Conservation (phyloP, 2,797 vertebrate species). For the Gephyroberyx darwinii region DNA sequence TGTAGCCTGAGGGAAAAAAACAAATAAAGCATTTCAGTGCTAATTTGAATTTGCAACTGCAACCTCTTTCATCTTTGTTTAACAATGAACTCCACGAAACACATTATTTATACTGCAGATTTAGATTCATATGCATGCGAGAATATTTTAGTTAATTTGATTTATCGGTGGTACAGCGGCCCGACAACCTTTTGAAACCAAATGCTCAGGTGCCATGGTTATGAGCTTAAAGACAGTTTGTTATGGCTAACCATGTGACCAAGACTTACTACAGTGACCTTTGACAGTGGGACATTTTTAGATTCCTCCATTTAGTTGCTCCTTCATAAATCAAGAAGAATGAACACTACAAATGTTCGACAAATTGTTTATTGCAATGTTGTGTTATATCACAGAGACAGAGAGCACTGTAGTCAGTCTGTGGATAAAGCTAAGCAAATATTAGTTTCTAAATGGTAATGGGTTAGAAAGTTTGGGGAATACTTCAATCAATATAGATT, state of each 20-base stretch:
- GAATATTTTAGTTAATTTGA: too few relatives aligned
- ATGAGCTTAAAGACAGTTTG: constrained; percentile 19
- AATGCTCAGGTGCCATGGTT: constrained; percentile 7
- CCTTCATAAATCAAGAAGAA: constrained; percentile 49
- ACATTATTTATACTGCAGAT: neutral
- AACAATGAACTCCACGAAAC: neutral
- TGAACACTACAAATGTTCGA: constrained; percentile 20
- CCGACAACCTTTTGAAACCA: neutral
- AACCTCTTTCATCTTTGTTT: neutral
- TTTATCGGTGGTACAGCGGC: neutral
- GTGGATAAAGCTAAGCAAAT: neutral
- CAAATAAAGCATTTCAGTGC: constrained; percentile 42
- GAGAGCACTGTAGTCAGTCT: neutral
- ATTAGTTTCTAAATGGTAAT: neutral
- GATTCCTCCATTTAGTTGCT: too few relatives aligned
- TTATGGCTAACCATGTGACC: constrained; percentile 6
- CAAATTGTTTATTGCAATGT: neutral
- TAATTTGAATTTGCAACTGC: neutral
- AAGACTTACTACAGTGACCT: constrained; percentile 45
- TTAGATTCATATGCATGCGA: neutral
- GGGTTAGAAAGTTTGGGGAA: neutral
- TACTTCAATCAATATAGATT: constrained; percentile 27
- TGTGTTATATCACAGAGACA: neutral
- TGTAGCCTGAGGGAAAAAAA: constrained; percentile 68
- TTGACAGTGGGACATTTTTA: constrained; percentile 52